Base-by-base conservation (phyloP, 2,797 vertebrate genomes). In the Spondyliosoma cantharus region DNA sequence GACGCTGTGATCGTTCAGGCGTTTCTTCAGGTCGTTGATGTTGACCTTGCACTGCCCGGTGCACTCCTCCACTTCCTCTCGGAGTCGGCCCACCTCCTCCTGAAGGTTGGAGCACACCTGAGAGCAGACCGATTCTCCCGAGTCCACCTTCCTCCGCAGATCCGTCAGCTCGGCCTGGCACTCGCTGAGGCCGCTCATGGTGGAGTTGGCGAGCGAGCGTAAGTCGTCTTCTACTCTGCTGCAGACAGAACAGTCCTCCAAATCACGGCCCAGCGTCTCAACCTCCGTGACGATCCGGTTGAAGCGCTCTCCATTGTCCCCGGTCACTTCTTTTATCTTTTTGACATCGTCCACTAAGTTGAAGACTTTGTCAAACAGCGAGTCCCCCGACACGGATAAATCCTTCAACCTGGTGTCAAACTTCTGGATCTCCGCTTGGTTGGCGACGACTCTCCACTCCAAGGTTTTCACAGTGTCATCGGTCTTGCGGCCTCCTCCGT, bases 61-160 rank as follows among this genome's bases (percentile, higher is more conserved):
- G 27, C 95, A 96, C 77, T 93, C 89, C 5, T 92, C 94, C 74
- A 95, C 94, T 3, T 94, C 93, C 45, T 91, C 96, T 85, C 82
- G 89, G 59, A 95, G 93, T 48, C 48, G 95, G 4, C 94, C 96
- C 37, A 94, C 95, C 81, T 95, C 96, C 74, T 93, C 94, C 66
- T 93, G 93, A 62, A 95, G 94, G 85, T 93, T 90, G 69, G 93
- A 93, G 88, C 96, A 98, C 64, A 90, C 92, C 86, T 88, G 95
- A 27, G 93, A 93, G 86, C 94, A 97, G 76, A 58, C 75, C 0
- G 91, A 86, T 74, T 95, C 93, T 24, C 88, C 93, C 0, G 91
- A 92, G 60, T 93, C 76, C 0, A 94, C 89, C 82, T 87, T 95
- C 0, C 50, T 89, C 16, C 87, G 86, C 81, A 92, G 82, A 24